Conservation (phyloP, 2,113 vertebrate genomes). For the Callaeas wilsoni region DNA sequence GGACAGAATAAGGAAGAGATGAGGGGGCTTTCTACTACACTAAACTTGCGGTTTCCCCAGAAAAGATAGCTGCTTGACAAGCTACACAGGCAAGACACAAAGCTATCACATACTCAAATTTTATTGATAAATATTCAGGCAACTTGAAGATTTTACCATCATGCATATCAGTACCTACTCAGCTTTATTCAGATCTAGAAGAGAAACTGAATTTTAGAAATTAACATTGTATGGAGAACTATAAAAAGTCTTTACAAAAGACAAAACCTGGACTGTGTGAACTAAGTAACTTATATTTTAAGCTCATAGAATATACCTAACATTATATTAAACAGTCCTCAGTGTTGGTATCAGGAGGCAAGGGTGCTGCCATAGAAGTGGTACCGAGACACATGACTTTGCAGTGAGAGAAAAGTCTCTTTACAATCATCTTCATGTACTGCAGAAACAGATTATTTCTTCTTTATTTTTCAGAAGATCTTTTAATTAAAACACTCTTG, state of each 20-base stretch:
- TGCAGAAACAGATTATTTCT: neutral
- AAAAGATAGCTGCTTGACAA: neutral
- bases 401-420: neutral
- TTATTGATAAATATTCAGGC: neutral
- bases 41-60: neutral
- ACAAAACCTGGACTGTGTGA: neutral
- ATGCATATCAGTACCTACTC: neutral
- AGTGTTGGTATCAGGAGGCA: neutral
- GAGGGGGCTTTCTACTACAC: neutral
- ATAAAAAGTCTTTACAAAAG: neutral
- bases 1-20: neutral
- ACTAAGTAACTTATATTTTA: neutral
- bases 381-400: neutral
- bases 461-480: neutral
- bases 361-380: neutral
- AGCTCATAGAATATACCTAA: neutral
- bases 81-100: neutral
- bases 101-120: neutral
- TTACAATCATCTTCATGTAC: neutral
- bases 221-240: neutral
- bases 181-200: neutral
- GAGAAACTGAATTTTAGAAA: neutral
- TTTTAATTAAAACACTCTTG: neutral
- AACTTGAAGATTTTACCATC: neutral
- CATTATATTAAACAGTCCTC: neutral